These are phyloP conservation scores for Iphiclides podalirius DNA, from an alignment of 2,888 invertebrate genomes.

Conservation along the genomic window DNA sequence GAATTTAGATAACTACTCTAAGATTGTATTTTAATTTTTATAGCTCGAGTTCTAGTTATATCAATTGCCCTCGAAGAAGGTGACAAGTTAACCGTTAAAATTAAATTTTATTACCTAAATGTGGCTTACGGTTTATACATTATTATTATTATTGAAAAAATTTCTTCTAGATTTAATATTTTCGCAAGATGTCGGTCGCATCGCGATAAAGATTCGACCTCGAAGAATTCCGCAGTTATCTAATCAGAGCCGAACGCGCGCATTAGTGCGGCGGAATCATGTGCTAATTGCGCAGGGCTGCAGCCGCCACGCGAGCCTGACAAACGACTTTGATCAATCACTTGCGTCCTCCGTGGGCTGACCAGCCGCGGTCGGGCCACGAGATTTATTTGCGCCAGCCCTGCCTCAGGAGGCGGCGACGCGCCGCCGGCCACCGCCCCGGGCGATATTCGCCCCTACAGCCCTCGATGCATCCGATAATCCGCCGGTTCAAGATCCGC, in stretches of 20 bases:
- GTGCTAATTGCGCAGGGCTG: constrained; percentile 71
- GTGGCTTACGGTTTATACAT: too few relatives aligned
- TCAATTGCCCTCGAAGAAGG: too few relatives aligned
- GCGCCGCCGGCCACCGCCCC: constrained; percentile 18
- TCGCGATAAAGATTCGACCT: too few relatives aligned
- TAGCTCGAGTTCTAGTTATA: too few relatives aligned
- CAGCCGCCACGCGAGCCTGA: constrained; percentile 73
- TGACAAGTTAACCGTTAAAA: too few relatives aligned
- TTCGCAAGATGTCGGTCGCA: too few relatives aligned
- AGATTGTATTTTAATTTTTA: too few relatives aligned
- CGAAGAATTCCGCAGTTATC: too few relatives aligned
- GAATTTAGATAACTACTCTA: too few relatives aligned
- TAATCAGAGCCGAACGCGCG: constrained; percentile 70
- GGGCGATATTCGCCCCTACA: constrained; percentile 42
- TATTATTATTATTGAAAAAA: too few relatives aligned
- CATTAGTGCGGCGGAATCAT: constrained; percentile 72
- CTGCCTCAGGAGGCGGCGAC: constrained; percentile 53
- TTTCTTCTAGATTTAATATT: too few relatives aligned
- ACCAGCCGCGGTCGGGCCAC: constrained; percentile 52
- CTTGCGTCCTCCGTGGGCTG: constrained; percentile 66
- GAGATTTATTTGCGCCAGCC: constrained; percentile 57
- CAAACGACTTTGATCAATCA: constrained; percentile 79
- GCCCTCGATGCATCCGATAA: background rate
- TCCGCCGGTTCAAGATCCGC: constrained; percentile 1
- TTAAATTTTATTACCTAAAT: too few relatives aligned